Percentiles rank a stretch among this genome's conserved stretches.
phyloP scores from a whole-genome alignment of 2,888 invertebrate species.

The Anoncus sp. region DNA sequence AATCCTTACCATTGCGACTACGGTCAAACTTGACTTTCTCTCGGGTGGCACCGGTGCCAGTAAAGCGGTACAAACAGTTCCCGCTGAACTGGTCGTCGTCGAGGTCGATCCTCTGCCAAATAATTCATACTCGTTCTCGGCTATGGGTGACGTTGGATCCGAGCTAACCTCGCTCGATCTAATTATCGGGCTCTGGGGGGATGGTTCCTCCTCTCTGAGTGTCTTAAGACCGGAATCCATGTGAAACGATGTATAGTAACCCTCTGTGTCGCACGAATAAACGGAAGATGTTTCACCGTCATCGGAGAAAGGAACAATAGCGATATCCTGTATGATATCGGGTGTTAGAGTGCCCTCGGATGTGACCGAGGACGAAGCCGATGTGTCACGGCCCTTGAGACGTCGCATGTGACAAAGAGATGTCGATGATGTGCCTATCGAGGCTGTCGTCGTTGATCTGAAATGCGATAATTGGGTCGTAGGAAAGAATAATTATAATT shows the following conservation, averaged over 20 bases:
- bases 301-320: slow-evolving; percentile 85
- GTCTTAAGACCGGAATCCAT: slow-evolving; percentile 97
- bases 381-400: slow-evolving; percentile 85
- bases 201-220: slow-evolving; percentile 89
- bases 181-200: slow-evolving; percentile 89
- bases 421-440: slow-evolving; percentile 82
- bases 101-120: slow-evolving; percentile 97
- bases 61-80: slow-evolving; percentile 94
- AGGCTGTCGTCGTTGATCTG: slow-evolving; percentile 82
- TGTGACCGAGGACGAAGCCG: slow-evolving; percentile 92
- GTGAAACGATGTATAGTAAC: slow-evolving; percentile 99
- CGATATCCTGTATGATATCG: slow-evolving; percentile 91
- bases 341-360: slow-evolving; percentile 94
- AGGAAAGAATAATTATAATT: not conserved
- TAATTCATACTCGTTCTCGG: slow-evolving; percentile 95
- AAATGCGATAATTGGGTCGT: slow-evolving; percentile 22
- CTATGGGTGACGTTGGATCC: slow-evolving; percentile 88
- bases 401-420: slow-evolving; percentile 81
- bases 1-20: slow-evolving; percentile 80
- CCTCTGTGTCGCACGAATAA: slow-evolving; percentile 98
- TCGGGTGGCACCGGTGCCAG: slow-evolving; percentile 93
- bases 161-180: slow-evolving; percentile 86
- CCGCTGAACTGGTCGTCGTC: slow-evolving; percentile 95
- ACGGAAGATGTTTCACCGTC: slow-evolving; percentile 95
- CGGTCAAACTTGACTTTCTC: slow-evolving; percentile 88